phyloP scores from a whole-genome alignment of 2,113 vertebrate genomes.

The Rousettus leschenaultii region DNA sequence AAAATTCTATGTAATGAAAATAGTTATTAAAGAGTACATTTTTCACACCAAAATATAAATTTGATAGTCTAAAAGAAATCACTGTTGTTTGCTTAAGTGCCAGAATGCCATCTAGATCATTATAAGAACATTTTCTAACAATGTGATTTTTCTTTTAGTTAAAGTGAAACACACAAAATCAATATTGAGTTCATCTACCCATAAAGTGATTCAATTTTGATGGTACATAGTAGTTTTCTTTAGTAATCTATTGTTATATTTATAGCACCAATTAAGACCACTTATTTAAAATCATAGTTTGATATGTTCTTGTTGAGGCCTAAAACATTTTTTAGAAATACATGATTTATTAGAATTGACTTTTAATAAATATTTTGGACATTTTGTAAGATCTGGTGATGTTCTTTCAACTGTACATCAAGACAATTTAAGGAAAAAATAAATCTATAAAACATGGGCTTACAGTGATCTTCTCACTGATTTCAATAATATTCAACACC shows the following conservation, averaged over 20 bases:
- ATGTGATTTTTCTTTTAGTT: constrained; percentile 32
- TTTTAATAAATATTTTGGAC: background rate
- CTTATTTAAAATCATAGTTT: background rate
- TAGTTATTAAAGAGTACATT: background rate
- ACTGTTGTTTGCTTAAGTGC: constrained; percentile 29
- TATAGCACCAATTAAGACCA: background rate
- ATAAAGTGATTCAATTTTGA: constrained; percentile 61
- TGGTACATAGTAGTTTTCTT: constrained; percentile 46
- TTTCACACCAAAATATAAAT: constrained; percentile 16
- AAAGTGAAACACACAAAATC: background rate
- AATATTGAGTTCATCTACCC: constrained; percentile 55
- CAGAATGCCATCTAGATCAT: constrained; percentile 29
- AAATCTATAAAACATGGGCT: background rate
- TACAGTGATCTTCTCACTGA: background rate
- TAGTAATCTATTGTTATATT: background rate
- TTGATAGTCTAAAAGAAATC: background rate
- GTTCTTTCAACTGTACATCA: background rate
- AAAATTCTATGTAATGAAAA: background rate
- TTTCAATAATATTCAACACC: background rate
- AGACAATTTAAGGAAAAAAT: background rate
- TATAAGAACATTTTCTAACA: constrained; percentile 19
- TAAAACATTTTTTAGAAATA: background rate
- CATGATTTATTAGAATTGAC: background rate
- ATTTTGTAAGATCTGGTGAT: background rate
- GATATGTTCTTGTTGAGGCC: background rate